Percentiles rank a stretch among this genome's conserved stretches.
These are phyloP conservation scores for Dyspetes luteomarginatus DNA, from an alignment of 2,888 invertebrate species.

Conservation along the genomic window DNA sequence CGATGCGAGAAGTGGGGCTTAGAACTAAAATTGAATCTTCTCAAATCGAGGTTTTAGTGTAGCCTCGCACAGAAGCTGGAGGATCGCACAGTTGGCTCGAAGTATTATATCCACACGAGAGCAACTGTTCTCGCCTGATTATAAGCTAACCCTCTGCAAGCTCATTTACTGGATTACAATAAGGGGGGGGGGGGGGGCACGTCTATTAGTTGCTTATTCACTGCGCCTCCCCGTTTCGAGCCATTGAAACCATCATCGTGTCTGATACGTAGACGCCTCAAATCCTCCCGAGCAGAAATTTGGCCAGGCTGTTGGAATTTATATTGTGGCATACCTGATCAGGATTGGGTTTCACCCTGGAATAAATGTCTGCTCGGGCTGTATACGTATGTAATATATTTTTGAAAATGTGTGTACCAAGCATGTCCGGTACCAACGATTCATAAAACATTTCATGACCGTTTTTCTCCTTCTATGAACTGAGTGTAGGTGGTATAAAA, in stretches of 20 bases:
- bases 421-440: not conserved
- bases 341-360: too few species aligned
- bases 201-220: constrained; percentile 27
- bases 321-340: too few species aligned
- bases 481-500: constrained; percentile 22
- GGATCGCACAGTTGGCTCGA: constrained; percentile 39
- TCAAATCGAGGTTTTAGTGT: too few species aligned
- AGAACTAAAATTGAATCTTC: too few species aligned
- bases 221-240: not conserved
- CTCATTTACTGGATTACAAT: constrained; percentile 6
- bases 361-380: too few species aligned
- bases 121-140: constrained; percentile 51
- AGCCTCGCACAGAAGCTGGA: constrained; percentile 41
- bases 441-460: constrained; percentile 34
- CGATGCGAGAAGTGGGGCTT: too few species aligned
- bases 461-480: constrained; percentile 35
- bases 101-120: constrained; percentile 48
- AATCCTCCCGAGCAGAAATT: not conserved
- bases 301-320: too few species aligned
- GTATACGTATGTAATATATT: too few species aligned
- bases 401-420: not conserved
- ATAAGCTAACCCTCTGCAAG: constrained; percentile 42
- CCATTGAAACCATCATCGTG: constrained; percentile 16
- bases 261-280: not conserved
- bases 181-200: too few species aligned